These are phyloP conservation scores for Laupala kohalensis DNA, from an alignment of 1,140 invertebrate species.

Conservation along the genomic window DNA sequence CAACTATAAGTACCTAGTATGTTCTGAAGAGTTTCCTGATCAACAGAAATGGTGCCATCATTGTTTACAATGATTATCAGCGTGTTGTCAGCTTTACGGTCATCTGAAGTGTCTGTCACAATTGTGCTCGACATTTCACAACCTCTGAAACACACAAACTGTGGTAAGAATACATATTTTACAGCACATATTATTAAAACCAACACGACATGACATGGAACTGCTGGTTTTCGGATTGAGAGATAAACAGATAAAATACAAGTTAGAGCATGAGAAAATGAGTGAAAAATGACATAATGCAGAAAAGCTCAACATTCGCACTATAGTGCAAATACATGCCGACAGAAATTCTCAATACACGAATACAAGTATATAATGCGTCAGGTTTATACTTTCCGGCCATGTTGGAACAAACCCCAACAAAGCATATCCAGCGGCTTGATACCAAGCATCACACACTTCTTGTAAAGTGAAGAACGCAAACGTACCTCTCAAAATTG, in stretches of 20 bases:
- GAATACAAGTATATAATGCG: not conserved
- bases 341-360: not conserved
- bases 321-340: too few species aligned
- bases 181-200: not conserved
- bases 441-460: not conserved
- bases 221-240: too few species aligned
- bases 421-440: not conserved
- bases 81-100: constrained; percentile 31
- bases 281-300: too few species aligned
- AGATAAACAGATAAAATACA: too few species aligned
- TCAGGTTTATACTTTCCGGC: not conserved
- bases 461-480: not conserved
- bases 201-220: too few species aligned
- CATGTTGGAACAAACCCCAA: constrained; percentile 5
- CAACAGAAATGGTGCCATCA: constrained; percentile 53
- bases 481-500: not conserved
- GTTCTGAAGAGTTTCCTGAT: constrained; percentile 52
- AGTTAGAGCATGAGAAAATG: too few species aligned
- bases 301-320: too few species aligned
- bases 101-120: constrained; percentile 18
- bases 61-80: constrained; percentile 59
- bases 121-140: constrained; percentile 18
- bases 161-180: not conserved
- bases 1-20: constrained; percentile 45
- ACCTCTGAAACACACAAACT: not conserved